Evolutionary conservation across 2,888 invertebrate species (phyloP).

Genomic region (Drosophila limbata): DNA sequence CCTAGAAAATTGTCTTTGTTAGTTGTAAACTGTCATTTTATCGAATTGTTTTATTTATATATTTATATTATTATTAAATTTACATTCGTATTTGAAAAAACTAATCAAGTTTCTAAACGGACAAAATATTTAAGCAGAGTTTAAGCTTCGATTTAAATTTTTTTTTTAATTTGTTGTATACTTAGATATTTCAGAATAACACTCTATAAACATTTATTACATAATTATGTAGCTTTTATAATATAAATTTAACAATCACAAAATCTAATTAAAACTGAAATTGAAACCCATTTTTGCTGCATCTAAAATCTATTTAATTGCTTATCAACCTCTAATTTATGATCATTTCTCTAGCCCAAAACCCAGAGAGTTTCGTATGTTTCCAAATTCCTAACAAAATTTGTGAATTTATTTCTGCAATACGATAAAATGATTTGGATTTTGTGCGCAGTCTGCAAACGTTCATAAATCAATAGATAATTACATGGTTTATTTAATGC

Average conservation of each 20-base stretch:
- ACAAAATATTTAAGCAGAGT: no score
- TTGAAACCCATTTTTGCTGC: not conserved
- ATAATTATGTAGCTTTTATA: no score
- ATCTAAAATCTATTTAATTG: not conserved
- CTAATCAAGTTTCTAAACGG: no score
- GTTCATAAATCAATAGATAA: conserved; percentile 28
- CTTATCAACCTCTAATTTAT: not conserved
- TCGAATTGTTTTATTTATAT: not conserved
- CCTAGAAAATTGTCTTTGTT: not conserved
- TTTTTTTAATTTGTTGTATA: no score
- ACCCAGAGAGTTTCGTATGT: not conserved
- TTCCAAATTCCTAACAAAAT: not conserved
- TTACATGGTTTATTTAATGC: conserved; percentile 22
- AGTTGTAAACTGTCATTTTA: not conserved
- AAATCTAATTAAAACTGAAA: no score
- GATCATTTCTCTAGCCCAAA: not conserved
- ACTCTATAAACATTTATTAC: no score
- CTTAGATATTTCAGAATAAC: no score
- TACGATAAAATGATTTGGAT: conserved; percentile 2
- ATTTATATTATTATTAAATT: not conserved
- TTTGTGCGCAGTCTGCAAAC: not conserved
- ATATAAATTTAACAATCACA: no score
- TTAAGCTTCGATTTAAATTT: no score
- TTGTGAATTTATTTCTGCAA: not conserved
- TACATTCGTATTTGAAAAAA: not conserved